These are phyloP conservation scores for Athene cunicularia DNA, from an alignment of 2,113 vertebrate genomes.

Conservation along the genomic window DNA sequence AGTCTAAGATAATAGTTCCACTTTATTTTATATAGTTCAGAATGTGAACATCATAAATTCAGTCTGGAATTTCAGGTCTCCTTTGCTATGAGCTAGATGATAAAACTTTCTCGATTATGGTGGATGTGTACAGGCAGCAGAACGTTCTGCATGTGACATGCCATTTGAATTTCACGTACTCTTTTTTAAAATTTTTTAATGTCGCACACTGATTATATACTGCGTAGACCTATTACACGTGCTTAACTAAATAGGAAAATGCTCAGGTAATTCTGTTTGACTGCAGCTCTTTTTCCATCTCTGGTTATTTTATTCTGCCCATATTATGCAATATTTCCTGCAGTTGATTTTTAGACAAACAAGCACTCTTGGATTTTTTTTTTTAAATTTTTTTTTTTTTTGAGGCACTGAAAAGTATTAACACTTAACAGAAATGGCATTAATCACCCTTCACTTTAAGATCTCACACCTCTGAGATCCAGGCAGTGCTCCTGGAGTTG, in stretches of 20 bases:
- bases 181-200: background rate
- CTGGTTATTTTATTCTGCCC: background rate
- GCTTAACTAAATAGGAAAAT: background rate
- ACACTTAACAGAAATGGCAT: background rate
- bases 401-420: background rate
- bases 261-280: background rate
- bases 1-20: conserved; percentile 12
- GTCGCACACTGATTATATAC: background rate
- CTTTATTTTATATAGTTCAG: background rate
- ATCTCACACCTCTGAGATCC: background rate
- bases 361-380: background rate
- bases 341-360: background rate
- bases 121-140: background rate
- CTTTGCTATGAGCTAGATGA: background rate
- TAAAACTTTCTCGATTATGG: fast-evolving
- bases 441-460: background rate
- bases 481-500: background rate
- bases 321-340: background rate
- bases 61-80: background rate
- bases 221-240: background rate
- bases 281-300: background rate
- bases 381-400: background rate
- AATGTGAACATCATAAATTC: background rate
- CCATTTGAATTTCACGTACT: background rate
- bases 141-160: fast-evolving